Evolutionary conservation across 2,113 vertebrate species (phyloP).

Genomic region (Eretmodus cyanostictus): DNA sequence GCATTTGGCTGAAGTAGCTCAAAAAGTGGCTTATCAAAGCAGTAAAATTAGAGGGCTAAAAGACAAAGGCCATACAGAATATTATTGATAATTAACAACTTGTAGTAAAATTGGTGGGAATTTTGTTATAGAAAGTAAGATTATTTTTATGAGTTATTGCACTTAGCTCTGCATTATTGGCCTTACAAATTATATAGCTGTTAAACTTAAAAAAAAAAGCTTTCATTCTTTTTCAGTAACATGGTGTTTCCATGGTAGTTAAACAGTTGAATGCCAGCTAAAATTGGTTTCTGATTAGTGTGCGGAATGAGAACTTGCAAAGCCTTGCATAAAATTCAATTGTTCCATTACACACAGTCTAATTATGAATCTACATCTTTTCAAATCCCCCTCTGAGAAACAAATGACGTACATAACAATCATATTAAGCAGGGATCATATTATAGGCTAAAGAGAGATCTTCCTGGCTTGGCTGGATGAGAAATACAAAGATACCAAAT

Average conservation of each 20-base stretch:
- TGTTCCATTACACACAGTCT: conserved; percentile 52
- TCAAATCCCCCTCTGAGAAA: conserved; percentile 49
- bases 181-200: neutral
- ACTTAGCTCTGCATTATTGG: neutral
- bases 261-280: conserved; percentile 23
- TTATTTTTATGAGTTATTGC: neutral
- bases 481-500: neutral
- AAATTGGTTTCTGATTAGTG: conserved; percentile 50
- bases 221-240: neutral
- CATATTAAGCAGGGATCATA: conserved; percentile 39
- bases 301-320: conserved; percentile 11
- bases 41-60: neutral
- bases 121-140: neutral
- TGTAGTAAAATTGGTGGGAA: neutral
- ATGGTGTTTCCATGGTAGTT: neutral
- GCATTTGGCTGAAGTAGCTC: conserved; percentile 7
- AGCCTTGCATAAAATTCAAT: conserved; percentile 54
- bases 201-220: neutral
- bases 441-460: conserved; percentile 21
- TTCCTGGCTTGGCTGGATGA: conserved; percentile 6
- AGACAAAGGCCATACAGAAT: neutral
- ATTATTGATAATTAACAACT: neutral
- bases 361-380: conserved; percentile 58
- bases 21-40: conserved; percentile 33
- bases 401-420: conserved; percentile 53